Percentiles rank a stretch among this genome's conserved stretches.
These are phyloP conservation scores for Trachemys scripta DNA, from an alignment of 2,113 vertebrate species.

Conservation along the genomic window DNA sequence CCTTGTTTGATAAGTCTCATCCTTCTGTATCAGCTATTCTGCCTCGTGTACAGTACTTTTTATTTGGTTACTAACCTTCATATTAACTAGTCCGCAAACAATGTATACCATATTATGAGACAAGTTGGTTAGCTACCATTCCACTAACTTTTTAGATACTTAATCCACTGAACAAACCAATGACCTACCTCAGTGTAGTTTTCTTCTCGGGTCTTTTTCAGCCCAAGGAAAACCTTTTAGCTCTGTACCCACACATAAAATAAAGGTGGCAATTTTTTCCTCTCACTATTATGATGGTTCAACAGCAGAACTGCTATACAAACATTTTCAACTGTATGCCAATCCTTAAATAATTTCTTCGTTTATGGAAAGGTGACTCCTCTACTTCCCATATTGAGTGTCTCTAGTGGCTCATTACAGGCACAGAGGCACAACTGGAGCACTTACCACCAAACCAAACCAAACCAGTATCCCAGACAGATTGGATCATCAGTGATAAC, in stretches of 20 bases:
- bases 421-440: not conserved
- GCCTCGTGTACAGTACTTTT: not conserved
- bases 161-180: not conserved
- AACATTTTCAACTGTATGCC: not conserved
- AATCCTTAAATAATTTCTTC: not conserved
- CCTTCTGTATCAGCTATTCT: not conserved
- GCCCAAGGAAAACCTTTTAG: not conserved
- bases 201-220: slow-evolving; percentile 11
- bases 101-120: not conserved
- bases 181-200: not conserved
- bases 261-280: not conserved
- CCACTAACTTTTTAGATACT: not conserved
- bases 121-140: not conserved
- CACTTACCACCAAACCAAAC: not conserved
- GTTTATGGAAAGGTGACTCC: not conserved
- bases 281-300: not conserved
- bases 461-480: not conserved
- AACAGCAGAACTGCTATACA: not conserved
- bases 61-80: not conserved
- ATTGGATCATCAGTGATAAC: not conserved
- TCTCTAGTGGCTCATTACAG: not conserved
- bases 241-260: not conserved
- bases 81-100: not conserved
- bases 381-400: not conserved
- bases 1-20: fast-evolving